phyloP scores from a whole-genome alignment of 2,888 invertebrate genomes.

The Caenorhabditis japonica region DNA sequence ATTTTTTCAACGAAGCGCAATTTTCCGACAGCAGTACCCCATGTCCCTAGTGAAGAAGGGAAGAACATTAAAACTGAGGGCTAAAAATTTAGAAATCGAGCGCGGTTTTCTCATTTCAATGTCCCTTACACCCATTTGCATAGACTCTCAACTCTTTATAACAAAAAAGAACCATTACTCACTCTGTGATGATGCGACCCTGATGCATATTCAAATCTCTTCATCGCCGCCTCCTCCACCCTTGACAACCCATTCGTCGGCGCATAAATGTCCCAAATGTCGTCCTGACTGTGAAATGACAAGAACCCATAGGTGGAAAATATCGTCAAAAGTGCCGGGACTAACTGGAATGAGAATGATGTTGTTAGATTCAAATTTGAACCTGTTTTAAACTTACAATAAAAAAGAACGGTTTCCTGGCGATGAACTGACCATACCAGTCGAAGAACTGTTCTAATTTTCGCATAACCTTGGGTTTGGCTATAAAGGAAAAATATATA shows the following conservation, averaged over 20 bases:
- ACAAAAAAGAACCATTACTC: too few relatives aligned
- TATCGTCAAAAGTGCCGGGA: slow-evolving; percentile 69
- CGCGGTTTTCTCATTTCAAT: too few relatives aligned
- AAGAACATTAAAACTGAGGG: too few relatives aligned
- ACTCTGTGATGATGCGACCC: slow-evolving; percentile 73
- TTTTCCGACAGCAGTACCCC: too few relatives aligned
- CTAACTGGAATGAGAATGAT: slow-evolving; percentile 59
- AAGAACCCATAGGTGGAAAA: slow-evolving; percentile 70
- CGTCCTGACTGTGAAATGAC: slow-evolving; percentile 72
- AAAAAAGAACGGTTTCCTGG: slow-evolving; percentile 72
- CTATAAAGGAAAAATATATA: slow-evolving; percentile 6
- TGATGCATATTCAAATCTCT: slow-evolving; percentile 71
- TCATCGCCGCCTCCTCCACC: slow-evolving; percentile 69
- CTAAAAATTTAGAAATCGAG: too few relatives aligned
- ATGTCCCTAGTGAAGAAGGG: too few relatives aligned
- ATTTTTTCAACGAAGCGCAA: too few relatives aligned
- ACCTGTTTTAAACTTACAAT: slow-evolving; percentile 65
- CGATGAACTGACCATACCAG: slow-evolving; percentile 69
- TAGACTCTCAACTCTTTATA: too few relatives aligned
- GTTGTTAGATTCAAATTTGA: not conserved
- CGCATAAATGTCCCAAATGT: slow-evolving; percentile 77
- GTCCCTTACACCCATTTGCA: too few relatives aligned
- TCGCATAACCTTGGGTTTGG: slow-evolving; percentile 69
- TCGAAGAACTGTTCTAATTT: slow-evolving; percentile 70
- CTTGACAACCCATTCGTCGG: slow-evolving; percentile 71